Conservation (phyloP, 2,888 invertebrate species). For the Polymixis flavicincta region DNA sequence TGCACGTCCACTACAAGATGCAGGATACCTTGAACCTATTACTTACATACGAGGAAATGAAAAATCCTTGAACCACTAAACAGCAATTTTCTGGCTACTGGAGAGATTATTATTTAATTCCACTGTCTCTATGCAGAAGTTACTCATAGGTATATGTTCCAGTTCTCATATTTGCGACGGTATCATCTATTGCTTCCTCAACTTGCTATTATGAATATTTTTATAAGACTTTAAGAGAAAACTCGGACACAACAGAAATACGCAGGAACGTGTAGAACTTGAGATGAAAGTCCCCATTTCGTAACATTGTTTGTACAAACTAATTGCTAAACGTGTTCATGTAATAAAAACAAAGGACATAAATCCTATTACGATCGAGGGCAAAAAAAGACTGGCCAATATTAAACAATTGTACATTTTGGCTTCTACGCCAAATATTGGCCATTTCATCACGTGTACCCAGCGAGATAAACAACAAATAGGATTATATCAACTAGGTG, state of each 20-base stretch:
- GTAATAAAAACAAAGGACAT: conserved; percentile 15
- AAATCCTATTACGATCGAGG: conserved; percentile 6
- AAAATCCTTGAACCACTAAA: conserved; percentile 20
- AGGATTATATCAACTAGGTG: conserved; percentile 18
- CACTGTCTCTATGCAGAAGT: conserved; percentile 28
- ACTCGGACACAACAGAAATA: conserved; percentile 3
- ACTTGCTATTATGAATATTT: conserved; percentile 1
- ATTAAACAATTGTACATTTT: conserved; percentile 8
- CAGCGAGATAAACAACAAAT: conserved; percentile 14
- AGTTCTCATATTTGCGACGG: conserved; percentile 21
- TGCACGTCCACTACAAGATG: background rate
- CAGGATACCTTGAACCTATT: background rate
- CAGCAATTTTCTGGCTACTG: conserved; percentile 14
- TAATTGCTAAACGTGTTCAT: conserved; percentile 29
- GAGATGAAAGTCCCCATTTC: conserved; percentile 21
- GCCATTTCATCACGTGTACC: conserved; percentile 7
- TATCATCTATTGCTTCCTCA: conserved; percentile 22
- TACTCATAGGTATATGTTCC: background rate
- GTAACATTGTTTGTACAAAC: conserved; percentile 6
- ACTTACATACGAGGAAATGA: background rate
- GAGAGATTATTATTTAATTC: conserved; percentile 33
- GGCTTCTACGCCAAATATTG: conserved; percentile 9
- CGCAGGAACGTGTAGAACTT: background rate
- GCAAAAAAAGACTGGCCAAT: background rate
- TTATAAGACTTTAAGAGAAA: conserved; percentile 6